Conservation (phyloP, 2,113 vertebrate species). For the Corapipo altera region DNA sequence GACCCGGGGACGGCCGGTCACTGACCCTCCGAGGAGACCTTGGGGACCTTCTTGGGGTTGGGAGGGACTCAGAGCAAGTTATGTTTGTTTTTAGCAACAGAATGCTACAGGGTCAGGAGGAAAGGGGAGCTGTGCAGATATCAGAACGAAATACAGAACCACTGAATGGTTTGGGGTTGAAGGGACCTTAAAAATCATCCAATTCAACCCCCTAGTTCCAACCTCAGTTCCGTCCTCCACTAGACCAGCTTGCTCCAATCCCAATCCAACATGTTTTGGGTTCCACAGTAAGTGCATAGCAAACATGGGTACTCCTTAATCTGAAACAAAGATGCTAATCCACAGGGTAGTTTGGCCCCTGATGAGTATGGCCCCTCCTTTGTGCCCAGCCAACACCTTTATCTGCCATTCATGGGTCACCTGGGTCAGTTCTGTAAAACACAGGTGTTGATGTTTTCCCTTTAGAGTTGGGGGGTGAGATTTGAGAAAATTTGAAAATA, state of each 20-base stretch:
- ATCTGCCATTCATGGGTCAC: neutral
- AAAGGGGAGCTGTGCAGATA: neutral
- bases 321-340: neutral
- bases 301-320: neutral
- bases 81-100: neutral
- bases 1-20: accelerated
- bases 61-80: neutral
- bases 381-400: neutral
- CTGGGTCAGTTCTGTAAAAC: neutral
- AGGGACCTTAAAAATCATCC: neutral
- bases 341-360: neutral
- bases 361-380: neutral
- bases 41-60: neutral
- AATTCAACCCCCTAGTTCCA: neutral
- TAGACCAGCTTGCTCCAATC: neutral
- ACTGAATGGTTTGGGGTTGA: neutral
- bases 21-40: neutral
- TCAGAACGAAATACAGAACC: neutral
- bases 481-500: neutral
- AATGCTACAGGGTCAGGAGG: neutral
- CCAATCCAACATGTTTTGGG: accelerated
- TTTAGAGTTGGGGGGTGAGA: neutral
- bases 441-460: neutral
- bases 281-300: neutral
- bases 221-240: too few species aligned